Base-by-base conservation (phyloP, 2,113 vertebrate genomes). In the Perca flavescens region DNA sequence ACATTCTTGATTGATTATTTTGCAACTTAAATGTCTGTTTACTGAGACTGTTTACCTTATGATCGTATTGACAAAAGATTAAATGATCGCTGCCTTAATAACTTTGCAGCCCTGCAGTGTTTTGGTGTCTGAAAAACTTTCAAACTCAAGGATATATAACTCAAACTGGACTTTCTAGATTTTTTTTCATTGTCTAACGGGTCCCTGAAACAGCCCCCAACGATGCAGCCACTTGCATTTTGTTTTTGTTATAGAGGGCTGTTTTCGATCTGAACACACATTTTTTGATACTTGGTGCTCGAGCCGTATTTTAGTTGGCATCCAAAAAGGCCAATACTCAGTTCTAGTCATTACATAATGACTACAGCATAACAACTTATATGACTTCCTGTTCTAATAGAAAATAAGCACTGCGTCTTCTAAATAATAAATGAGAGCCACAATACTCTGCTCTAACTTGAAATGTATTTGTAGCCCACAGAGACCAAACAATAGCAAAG, bases 401-500 rank as follows among this genome's bases (percentile, higher is more conserved):
- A 28, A 12, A 79, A 82, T 66, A 69, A 83, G 49, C 11, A 21
- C 65, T 13, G 4, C 8, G 25, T 76, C 75, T 74, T 70, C 22
- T 85, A 68, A 89, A 86, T 80, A 84, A 84, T 82, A 62, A 56
- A 88, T 81, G 69, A 81, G 68, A 43, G 52, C 52, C 65, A 80
- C n/a, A 56, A 17, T 52, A 22, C 19, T 79, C 57, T 65, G 43
- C 63, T 64, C 61, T 58, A 74, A 62, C 76, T 56, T 78, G 28
- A 60, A 86, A 78, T 83, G 65, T 54, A 63, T 78, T 67, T 68
- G 53, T 47, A 63, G 53, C 61, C 79, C 21, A 12, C 57, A 31
- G 85, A 80, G 80, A 77, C 78, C 76, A 75, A 84, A 81, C 83
- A 82, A 83, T 81, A 83, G 70, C 79, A 60, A 76, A 85, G 49